Evolutionary conservation across 2,797 vertebrate species (phyloP).

Genomic region (Hemitrygon akajei): DNA sequence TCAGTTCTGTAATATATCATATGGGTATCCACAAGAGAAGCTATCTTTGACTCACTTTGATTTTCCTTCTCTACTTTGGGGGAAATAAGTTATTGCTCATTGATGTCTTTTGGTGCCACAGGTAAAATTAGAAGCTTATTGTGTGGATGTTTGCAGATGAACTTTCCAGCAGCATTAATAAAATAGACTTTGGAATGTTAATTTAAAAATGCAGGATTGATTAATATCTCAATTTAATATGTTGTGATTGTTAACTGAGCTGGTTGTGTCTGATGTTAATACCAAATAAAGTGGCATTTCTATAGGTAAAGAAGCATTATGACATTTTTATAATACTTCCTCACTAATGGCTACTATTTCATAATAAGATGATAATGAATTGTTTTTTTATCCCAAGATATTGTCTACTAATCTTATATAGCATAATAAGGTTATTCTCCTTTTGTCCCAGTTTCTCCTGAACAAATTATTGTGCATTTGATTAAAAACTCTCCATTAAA

Average conservation of each 20-base stretch:
- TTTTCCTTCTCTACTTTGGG: background rate
- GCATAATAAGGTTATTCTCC: conserved; percentile 1
- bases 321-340: background rate
- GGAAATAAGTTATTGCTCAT: background rate
- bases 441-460: conserved; percentile 15
- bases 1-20: background rate
- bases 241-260: background rate
- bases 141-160: background rate
- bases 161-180: background rate
- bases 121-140: background rate
- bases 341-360: conserved; percentile 10
- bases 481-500: conserved; percentile 19
- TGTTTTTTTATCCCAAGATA: background rate
- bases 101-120: background rate
- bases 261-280: background rate
- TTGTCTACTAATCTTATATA: background rate
- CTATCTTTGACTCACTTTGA: background rate
- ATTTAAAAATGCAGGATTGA: conserved; percentile 3
- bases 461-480: conserved; percentile 10
- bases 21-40: background rate
- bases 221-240: background rate
- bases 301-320: background rate
- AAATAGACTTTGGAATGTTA: background rate
- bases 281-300: background rate
- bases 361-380: background rate